A percentile compares a stretch with the other conserved stretches of the same genome.
phyloP scores from a whole-genome alignment of 2,113 vertebrate genomes.

The Alouatta palliata region DNA sequence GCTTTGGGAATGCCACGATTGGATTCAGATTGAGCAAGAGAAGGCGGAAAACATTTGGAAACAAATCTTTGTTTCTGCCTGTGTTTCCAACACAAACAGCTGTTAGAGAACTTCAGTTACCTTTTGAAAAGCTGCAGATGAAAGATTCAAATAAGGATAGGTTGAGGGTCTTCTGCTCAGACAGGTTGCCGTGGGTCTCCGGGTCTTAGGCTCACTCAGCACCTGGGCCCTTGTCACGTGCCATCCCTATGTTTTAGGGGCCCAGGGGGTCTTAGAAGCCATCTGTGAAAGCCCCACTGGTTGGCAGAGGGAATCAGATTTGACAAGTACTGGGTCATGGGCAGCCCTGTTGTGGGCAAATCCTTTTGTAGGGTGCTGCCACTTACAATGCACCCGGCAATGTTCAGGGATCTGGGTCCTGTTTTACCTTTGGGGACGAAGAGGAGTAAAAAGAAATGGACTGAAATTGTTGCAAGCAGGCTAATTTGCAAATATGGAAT shows the following conservation, averaged over 20 bases:
- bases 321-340: rapidly evolving
- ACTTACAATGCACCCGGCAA: rapidly evolving
- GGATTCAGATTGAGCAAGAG: rapidly evolving
- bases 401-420: rapidly evolving
- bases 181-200: rapidly evolving
- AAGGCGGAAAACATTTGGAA: neutral
- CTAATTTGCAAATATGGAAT: neutral
- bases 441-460: neutral
- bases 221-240: rapidly evolving
- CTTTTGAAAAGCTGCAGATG: neutral
- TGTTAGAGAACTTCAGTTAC: neutral
- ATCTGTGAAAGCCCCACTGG: rapidly evolving
- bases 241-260: rapidly evolving
- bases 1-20: rapidly evolving
- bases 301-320: neutral
- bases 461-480: neutral
- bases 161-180: neutral
- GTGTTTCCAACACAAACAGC: neutral
- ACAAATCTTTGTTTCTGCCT: neutral
- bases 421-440: neutral
- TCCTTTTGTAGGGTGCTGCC: rapidly evolving
- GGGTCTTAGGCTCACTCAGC: rapidly evolving
- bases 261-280: rapidly evolving
- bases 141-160: neutral
- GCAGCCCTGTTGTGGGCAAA: too few species aligned